phyloP scores from a whole-genome alignment of 2,797 vertebrate species.

The Salarias fasciatus region DNA sequence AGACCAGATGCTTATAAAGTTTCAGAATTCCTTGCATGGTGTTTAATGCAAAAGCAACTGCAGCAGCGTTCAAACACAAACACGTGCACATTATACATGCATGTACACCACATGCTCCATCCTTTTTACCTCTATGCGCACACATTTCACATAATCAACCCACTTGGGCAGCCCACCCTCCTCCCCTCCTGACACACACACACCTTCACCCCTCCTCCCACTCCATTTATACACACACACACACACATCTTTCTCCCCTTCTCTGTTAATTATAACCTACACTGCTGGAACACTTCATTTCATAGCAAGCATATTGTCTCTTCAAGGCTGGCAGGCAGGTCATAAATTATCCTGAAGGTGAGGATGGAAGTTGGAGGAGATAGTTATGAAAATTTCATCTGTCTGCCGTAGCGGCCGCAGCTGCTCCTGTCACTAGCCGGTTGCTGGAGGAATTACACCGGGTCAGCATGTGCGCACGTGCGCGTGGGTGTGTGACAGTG shows the following conservation, averaged over 20 bases:
- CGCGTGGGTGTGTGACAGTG: not conserved
- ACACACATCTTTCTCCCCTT: conserved; percentile 82
- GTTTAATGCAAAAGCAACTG: conserved; percentile 53
- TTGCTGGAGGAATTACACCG: conserved; percentile 90
- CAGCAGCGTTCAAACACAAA: conserved; percentile 48
- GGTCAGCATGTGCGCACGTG: conserved; percentile 71
- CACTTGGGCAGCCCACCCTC: conserved; percentile 29
- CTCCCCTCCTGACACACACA: not conserved
- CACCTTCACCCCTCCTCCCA: conserved; percentile 28
- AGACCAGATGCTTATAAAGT: conserved; percentile 4
- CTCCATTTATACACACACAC: conserved; percentile 37
- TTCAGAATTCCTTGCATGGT: conserved; percentile 4
- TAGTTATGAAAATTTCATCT: conserved; percentile 99
- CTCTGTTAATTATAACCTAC: conserved; percentile 99
- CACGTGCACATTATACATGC: conserved; percentile 30
- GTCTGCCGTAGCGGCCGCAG: conserved; percentile 97
- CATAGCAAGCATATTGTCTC: conserved; percentile 99
- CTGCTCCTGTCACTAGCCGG: conserved; percentile 96
- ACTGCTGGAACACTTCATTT: conserved; percentile 97
- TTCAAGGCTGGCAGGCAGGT: conserved; percentile 95
- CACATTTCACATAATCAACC: conserved; percentile 11
- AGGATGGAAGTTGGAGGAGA: conserved; percentile 97
- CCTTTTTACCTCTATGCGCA: conserved; percentile 2
- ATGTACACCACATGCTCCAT: conserved; percentile 24
- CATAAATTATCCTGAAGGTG: conserved; percentile 99